These are phyloP conservation scores for Jacana jacana DNA, from an alignment of 2,113 vertebrate species.

Conservation along the genomic window DNA sequence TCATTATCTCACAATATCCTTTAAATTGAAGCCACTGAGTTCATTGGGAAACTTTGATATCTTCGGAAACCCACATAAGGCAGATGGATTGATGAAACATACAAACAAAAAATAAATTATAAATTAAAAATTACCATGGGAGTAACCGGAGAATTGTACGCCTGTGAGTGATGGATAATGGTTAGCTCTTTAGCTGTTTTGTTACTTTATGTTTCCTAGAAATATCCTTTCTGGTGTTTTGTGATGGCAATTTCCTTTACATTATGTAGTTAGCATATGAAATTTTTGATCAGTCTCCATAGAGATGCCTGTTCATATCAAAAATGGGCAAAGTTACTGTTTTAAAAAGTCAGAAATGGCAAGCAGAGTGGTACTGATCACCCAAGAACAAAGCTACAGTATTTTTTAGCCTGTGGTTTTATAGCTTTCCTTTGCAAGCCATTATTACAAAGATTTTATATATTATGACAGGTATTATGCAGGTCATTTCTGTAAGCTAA, in stretches of 20 bases:
- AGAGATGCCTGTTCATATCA: not conserved
- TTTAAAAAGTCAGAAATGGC: not conserved
- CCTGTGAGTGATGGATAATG: not conserved
- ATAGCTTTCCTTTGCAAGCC: not conserved
- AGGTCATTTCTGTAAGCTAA: rapidly evolving
- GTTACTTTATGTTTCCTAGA: not conserved
- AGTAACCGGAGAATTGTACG: not conserved
- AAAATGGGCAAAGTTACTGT: not conserved
- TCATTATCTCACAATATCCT: not conserved
- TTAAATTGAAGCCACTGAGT: not conserved
- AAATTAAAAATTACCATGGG: not conserved
- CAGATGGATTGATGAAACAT: not conserved
- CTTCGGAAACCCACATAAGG: not conserved
- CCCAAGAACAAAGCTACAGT: not conserved
- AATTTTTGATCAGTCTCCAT: not conserved
- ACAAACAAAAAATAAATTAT: not conserved
- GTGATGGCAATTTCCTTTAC: not conserved
- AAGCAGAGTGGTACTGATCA: rapidly evolving
- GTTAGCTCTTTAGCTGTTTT: not conserved
- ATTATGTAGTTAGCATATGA: not conserved
- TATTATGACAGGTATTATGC: not conserved
- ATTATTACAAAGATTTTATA: not conserved
- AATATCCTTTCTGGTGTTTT: not conserved
- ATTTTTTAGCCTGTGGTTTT: not conserved
- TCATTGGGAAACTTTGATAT: not conserved